A percentile compares a stretch with the other conserved stretches of the same genome.
phyloP scores from a whole-genome alignment of 2,888 invertebrate species.

The Agrochola circellaris region DNA sequence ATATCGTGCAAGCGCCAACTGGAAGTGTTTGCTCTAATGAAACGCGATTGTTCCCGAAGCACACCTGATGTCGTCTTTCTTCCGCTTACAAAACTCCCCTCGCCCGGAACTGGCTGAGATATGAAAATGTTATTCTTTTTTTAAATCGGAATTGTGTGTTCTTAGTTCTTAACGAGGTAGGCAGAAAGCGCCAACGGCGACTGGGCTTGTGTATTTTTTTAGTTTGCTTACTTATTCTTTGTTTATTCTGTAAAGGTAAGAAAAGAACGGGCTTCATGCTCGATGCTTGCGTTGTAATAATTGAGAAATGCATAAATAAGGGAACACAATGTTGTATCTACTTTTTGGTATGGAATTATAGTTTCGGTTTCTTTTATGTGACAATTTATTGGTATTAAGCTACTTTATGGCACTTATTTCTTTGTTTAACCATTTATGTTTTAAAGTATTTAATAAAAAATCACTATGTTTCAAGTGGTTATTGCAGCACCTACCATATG shows the following conservation, averaged over 20 bases:
- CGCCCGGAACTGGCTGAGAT: conserved; percentile 54
- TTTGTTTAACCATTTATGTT: not conserved
- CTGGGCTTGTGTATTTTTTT: conserved; percentile 18
- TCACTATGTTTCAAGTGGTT: not conserved
- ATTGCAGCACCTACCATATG: not conserved
- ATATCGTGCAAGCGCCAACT: conserved; percentile 42
- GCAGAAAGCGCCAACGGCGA: conserved; percentile 29
- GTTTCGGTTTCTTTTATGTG: not conserved
- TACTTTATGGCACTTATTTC: not conserved
- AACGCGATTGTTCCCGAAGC: conserved; percentile 71
- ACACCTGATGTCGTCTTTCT: conserved; percentile 73
- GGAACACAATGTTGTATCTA: not conserved
- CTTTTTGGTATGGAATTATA: not conserved
- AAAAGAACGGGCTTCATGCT: conserved; percentile 3
- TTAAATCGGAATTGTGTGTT: conserved; percentile 58
- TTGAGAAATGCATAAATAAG: no score
- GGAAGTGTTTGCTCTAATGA: conserved; percentile 70
- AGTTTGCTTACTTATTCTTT: conserved; percentile 31
- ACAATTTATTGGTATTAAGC: not conserved
- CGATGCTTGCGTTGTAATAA: not conserved
- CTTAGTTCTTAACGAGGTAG: conserved; percentile 54
- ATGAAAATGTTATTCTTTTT: conserved; percentile 71
- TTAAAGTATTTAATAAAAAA: not conserved
- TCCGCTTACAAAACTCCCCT: conserved; percentile 64
- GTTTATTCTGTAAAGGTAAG: conserved; percentile 7